phyloP scores from a whole-genome alignment of 2,113 vertebrate genomes.

The Syrmaticus mikado region DNA sequence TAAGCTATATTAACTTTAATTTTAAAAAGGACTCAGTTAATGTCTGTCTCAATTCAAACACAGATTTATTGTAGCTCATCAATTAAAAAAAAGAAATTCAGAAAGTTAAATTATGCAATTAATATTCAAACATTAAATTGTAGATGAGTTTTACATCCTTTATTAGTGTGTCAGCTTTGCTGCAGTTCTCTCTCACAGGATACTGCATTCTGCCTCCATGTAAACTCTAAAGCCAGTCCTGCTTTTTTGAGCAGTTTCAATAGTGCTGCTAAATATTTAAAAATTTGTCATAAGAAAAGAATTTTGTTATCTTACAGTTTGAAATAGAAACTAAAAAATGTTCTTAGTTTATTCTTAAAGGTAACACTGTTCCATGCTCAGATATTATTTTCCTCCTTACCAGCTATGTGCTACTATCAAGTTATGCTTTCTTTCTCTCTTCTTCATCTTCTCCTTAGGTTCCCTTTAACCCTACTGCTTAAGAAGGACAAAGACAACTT shows the following conservation, averaged over 20 bases:
- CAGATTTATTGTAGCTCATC: not conserved
- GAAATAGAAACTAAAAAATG: not conserved
- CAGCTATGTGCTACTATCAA: not conserved
- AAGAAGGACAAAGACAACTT: conserved; percentile 74
- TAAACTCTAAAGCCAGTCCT: not conserved
- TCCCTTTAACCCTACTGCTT: conserved; percentile 58
- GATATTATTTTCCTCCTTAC: conserved; percentile 4
- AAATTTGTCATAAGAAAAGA: conserved; percentile 10
- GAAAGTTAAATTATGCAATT: not conserved
- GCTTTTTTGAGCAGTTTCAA: not conserved
- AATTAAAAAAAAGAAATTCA: not conserved
- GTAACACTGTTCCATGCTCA: not conserved
- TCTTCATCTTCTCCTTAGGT: not conserved
- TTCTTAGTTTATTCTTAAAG: not conserved
- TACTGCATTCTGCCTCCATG: not conserved
- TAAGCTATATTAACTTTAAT: not conserved
- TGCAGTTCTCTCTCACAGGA: not conserved
- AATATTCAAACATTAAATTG: conserved; percentile 9
- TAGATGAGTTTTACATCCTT: not conserved
- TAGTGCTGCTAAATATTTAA: conserved; percentile 26
- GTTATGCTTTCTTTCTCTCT: not conserved
- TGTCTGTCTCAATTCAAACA: not conserved
- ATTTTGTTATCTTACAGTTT: not conserved
- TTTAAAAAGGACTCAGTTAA: not conserved
- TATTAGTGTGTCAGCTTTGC: not conserved